Evolutionary conservation across 64 coral and sea anemone genomes (phyloP).

Genomic region (Porites australiensis): DNA sequence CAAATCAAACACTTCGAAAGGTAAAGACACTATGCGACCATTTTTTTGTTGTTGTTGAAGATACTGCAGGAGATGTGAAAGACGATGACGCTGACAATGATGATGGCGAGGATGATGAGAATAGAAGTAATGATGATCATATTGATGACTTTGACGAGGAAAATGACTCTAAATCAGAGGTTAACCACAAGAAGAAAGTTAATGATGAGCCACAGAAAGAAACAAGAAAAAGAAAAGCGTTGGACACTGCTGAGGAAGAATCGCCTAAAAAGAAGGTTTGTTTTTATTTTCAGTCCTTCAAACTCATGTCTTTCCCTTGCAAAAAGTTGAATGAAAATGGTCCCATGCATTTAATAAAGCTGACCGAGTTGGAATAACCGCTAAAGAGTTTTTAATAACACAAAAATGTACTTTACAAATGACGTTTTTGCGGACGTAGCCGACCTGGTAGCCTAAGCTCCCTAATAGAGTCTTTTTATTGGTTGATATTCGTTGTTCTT

Average conservation of each 20-base stretch:
- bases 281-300: not conserved
- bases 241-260: not conserved
- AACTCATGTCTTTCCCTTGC: not conserved
- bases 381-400: too few relatives aligned
- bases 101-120: not conserved
- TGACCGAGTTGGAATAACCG: too few relatives aligned
- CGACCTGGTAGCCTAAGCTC: too few relatives aligned
- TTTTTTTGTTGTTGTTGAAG: not conserved
- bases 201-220: not conserved
- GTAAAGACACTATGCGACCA: too few relatives aligned
- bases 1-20: too few relatives aligned
- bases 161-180: not conserved
- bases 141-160: constrained; percentile 1
- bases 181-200: not conserved
- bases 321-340: not conserved
- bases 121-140: constrained; percentile 20
- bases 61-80: not conserved
- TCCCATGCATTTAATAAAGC: too few relatives aligned
- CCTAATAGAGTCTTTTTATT: too few relatives aligned
- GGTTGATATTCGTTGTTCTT: not conserved
- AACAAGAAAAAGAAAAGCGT: constrained; percentile 52
- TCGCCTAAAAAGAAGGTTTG: constrained; percentile 14
- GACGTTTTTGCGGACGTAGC: too few relatives aligned
- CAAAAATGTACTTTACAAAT: too few relatives aligned
- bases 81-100: constrained; percentile 35